These are phyloP conservation scores for Plagiodera versicolora DNA, from an alignment of 2,888 invertebrate species.

Conservation along the genomic window DNA sequence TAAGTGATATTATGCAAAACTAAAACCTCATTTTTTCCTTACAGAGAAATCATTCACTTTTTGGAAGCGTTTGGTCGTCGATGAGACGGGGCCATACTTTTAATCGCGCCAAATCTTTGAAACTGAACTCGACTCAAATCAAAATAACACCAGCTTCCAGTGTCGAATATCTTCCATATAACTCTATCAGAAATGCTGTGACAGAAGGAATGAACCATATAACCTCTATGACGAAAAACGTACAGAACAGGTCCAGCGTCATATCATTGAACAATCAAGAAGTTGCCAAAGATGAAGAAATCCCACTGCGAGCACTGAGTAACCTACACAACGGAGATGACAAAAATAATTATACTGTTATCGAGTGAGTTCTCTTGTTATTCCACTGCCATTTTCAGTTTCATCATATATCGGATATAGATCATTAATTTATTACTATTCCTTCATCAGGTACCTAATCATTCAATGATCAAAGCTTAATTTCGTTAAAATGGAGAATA, in stretches of 20 bases:
- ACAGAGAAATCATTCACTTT: slow-evolving; percentile 93
- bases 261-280: slow-evolving; percentile 49
- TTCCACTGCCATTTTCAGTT: background rate
- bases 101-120: slow-evolving; percentile 61
- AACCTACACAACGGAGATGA: slow-evolving; percentile 69
- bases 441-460: background rate
- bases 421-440: background rate
- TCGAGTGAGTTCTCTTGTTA: slow-evolving; percentile 63
- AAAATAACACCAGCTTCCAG: slow-evolving; percentile 56
- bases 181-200: slow-evolving; percentile 59
- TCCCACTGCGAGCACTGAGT: slow-evolving; percentile 72
- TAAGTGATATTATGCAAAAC: too few species aligned
- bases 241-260: slow-evolving; percentile 50
- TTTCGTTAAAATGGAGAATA: background rate
- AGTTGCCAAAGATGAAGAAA: slow-evolving; percentile 63
- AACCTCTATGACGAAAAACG: slow-evolving; percentile 57
- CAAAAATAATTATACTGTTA: slow-evolving; percentile 68
- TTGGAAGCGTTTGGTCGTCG: slow-evolving; percentile 95
- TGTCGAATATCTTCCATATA: slow-evolving; percentile 61
- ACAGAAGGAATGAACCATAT: slow-evolving; percentile 63
- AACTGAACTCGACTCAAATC: slow-evolving; percentile 59
- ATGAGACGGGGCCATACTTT: slow-evolving; percentile 75
- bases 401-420: background rate
- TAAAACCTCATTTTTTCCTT: too few species aligned
- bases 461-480: background rate